Evolutionary conservation across 2,113 vertebrate genomes (phyloP), one percentile per base, ranked within the genome.

Genomic region (Gymnogyps californianus): DNA sequence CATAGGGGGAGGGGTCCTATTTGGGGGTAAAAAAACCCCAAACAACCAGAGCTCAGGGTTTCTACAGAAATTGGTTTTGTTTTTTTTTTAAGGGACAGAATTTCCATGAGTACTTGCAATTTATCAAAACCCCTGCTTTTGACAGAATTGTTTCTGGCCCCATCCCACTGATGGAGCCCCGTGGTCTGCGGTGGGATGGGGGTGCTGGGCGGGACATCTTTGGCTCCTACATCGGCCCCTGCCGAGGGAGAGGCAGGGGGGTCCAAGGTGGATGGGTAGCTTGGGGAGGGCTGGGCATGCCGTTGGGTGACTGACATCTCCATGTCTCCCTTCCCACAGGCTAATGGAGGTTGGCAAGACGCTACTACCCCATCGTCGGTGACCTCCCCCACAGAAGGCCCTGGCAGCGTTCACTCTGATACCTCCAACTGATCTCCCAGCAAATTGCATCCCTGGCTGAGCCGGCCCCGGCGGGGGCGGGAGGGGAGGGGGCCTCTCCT

Each of bases 381-480:
- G 98, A 99, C 99, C 97, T 99, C 99, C 96, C 99, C 99, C 96
- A 99, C 99, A 99, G 99, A 99, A 99, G 99, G 99, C 98, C 99
- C 99, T 92, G 99, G 99, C 98, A 99, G 99, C 95, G 99, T 99
- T 97, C 99, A 99, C 98, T 99, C 99, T 74, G 99, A 99, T 98
- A 99, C 99, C 98, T 99, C 99, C 99, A 99, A 99, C 99, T 99
- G 99, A 99, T 99, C 98, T 98, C 97, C 97, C 94, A 98, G 97
- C 98, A 98, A 97, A 98, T 96, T 97, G 98, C 97, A 98, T 98
- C 98, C 98, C 97, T 97, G 97, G 97, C 97, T 97, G 97, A 97
- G 97, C 97, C 97, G 15, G 94, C 95, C 97, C 92, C 96, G 97
- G 97, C 97, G 96, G 97, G 95, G 93, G 92, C 26, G 6, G 96